phyloP scores from a whole-genome alignment of 2,888 invertebrate species.

The Vannuccia rotundouncinata region DNA sequence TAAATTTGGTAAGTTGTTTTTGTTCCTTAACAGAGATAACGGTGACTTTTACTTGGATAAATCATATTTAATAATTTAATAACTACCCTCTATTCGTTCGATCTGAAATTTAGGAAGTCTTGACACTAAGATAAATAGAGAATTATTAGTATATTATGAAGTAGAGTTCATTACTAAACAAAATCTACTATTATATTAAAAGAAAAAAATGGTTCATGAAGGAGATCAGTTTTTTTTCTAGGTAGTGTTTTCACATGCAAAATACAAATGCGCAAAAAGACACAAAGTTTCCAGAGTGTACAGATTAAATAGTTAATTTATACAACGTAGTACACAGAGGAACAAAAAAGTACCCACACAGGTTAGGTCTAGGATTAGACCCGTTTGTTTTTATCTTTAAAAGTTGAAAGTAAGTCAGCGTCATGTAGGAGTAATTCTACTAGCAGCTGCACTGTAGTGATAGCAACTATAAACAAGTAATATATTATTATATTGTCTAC shows the following conservation, averaged over 20 bases:
- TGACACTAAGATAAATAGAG: no score
- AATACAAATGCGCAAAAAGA: background rate
- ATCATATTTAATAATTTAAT: no score
- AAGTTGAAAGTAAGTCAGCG: background rate
- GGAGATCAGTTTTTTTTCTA: background rate
- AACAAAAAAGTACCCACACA: background rate
- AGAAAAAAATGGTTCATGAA: background rate
- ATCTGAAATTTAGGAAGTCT: no score
- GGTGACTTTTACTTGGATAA: no score
- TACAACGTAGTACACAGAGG: background rate
- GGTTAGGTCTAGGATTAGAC: background rate
- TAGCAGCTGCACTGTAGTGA: background rate
- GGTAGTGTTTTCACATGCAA: background rate
- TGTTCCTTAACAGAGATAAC: no score
- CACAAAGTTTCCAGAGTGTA: background rate
- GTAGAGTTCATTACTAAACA: background rate
- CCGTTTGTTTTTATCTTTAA: background rate
- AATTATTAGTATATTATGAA: no score
- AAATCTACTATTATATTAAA: background rate
- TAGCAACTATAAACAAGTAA: background rate
- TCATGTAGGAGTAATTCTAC: background rate
- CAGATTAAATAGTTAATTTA: background rate
- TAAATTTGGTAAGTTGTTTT: no score
- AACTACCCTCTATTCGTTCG: no score
- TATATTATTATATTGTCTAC: background rate